A percentile compares a stretch with the other conserved stretches of the same genome.
Conservation (phyloP, 2,888 invertebrate species). For the Salticus scenicus region DNA sequence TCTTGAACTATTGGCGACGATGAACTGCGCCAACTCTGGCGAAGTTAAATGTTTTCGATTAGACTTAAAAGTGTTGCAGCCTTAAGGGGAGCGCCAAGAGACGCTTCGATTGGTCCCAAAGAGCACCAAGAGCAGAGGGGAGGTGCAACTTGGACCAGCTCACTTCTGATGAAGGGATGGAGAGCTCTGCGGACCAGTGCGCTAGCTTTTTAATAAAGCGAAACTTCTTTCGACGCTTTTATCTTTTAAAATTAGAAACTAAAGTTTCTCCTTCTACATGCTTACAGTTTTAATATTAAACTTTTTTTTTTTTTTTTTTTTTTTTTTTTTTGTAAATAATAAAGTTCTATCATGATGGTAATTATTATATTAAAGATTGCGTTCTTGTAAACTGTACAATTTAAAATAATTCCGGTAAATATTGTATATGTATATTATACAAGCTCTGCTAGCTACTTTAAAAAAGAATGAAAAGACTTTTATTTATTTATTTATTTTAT, state of each 20-base stretch:
- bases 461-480: background rate
- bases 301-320: no score
- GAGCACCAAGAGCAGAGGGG: slow-evolving; percentile 57
- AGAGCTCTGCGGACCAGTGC: slow-evolving; percentile 3
- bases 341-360: no score
- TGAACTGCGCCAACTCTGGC: slow-evolving; percentile 18
- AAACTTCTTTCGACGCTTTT: slow-evolving; percentile 12
- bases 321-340: no score
- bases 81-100: slow-evolving; percentile 63
- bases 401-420: no score
- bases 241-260: background rate
- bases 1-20: slow-evolving; percentile 10
- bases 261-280: no score
- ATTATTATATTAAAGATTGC: no score
- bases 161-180: slow-evolving; percentile 52
- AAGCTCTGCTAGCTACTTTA: background rate
- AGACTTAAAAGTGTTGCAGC: slow-evolving; percentile 46
- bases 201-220: background rate
- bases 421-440: background rate
- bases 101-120: slow-evolving; percentile 66
- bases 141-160: slow-evolving; percentile 46
- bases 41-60: slow-evolving; percentile 28
- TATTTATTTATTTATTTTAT: no score
- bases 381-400: no score
- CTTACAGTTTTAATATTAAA: no score